These are phyloP conservation scores for Emberiza fucata DNA, from an alignment of 2,113 vertebrate genomes.

Conservation along the genomic window DNA sequence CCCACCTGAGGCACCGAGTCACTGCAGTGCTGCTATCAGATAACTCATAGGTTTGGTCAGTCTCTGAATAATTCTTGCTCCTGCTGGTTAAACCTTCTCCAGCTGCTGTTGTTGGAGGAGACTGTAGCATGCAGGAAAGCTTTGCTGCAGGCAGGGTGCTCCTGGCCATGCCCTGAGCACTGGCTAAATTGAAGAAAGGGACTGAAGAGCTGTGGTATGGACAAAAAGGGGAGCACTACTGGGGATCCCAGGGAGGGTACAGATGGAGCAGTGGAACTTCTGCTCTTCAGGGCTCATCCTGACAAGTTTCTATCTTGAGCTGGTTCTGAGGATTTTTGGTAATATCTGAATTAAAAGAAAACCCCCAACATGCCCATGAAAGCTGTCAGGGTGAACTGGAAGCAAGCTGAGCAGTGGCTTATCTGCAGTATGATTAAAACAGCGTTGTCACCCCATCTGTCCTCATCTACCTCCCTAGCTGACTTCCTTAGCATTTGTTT, in stretches of 20 bases:
- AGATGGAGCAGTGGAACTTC: not conserved
- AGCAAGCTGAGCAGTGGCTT: not conserved
- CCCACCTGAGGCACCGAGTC: not conserved
- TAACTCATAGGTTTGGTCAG: not conserved
- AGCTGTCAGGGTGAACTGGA: not conserved
- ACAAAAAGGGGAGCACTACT: fast-evolving
- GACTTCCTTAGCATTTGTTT: slow-evolving; percentile 27
- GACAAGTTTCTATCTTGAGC: not conserved
- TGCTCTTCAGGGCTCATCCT: not conserved
- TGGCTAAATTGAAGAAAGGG: not conserved
- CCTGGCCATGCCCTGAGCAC: not conserved
- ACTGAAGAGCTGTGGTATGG: not conserved
- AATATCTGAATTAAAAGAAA: not conserved
- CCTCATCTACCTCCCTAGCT: not conserved
- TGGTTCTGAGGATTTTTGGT: not conserved
- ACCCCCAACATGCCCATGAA: fast-evolving
- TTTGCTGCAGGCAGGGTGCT: not conserved
- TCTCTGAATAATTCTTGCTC: not conserved
- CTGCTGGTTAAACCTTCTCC: not conserved
- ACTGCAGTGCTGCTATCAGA: not conserved
- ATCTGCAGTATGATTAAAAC: not conserved
- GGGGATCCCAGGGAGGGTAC: fast-evolving
- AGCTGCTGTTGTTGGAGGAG: not conserved
- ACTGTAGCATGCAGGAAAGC: not conserved
- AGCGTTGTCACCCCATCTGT: not conserved